Evolutionary conservation across 2,888 invertebrate species (phyloP), one percentile per base, ranked within the genome.

Genomic region (Conistra vaccinii): DNA sequence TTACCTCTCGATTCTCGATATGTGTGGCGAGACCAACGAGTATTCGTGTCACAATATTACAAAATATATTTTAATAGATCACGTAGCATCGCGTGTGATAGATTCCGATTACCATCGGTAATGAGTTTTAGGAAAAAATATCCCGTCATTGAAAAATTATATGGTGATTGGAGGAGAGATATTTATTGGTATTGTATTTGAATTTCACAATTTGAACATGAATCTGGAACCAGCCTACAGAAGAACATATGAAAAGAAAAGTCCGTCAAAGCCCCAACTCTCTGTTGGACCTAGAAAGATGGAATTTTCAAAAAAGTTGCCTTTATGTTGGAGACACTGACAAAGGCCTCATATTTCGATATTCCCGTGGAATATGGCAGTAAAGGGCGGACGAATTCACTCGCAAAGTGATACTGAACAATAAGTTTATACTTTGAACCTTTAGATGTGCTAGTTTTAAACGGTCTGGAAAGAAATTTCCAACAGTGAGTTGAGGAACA

Each of bases 31-130:
- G 69, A 62, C 48, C 80, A 78, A 78, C 78, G 72, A 65, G 75
- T 78, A 89, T 88, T 89, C 81, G 83, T 88, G 89, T 88, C 90
- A 85, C 81, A 76, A 69, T 69, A 78, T 70, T 81, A 81, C 74
- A 84, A 84, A 86, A n/a, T n/a, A n/a, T 83, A 86, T 85, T 85
- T 83, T 80, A 76, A 85, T 82, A 35, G 65, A 73, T 61, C 87
- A 87, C 82, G 85, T 84, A 85, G 60, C 51, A 39, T 82, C 45
- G 80, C 79, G 80, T 84, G 87, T 26, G 53, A 70, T 73, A 65
- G 57, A 74, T 68, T 68, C 58, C 75, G 73, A 78, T 85, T 79
- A 85, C 74, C 57, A 87, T 78, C 68, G 73, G 61, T 81, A 84
- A 79, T 76, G 65, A 83, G 77, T 72, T 81, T 74, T 60, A 78